Evolutionary conservation across 2,113 vertebrate genomes (phyloP).

Genomic region (Pagrus major): DNA sequence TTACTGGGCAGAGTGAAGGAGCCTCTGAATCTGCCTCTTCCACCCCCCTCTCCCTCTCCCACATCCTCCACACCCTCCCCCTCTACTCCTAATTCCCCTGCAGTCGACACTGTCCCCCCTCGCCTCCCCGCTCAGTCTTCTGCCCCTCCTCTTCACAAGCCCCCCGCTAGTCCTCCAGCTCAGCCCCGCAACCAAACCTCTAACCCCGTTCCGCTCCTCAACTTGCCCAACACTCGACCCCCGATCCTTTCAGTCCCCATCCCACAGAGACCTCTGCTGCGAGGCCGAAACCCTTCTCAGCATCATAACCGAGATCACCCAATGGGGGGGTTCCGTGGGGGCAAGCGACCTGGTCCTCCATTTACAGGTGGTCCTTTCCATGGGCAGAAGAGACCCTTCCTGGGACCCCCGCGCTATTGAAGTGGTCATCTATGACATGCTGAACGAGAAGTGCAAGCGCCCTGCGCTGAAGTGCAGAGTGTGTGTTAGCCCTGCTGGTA

Average conservation of each 20-base stretch:
- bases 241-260: slow-evolving; percentile 81
- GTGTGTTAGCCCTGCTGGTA: slow-evolving; percentile 79
- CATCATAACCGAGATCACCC: slow-evolving; percentile 86
- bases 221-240: slow-evolving; percentile 82
- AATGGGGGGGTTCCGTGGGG: slow-evolving; percentile 82
- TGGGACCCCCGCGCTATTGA: slow-evolving; percentile 96
- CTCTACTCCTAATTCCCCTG: slow-evolving; percentile 75
- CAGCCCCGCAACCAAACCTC: slow-evolving; percentile 65
- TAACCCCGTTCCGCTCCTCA: slow-evolving; percentile 73
- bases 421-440: slow-evolving; percentile 59
- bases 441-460: slow-evolving; percentile 60
- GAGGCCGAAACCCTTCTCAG: slow-evolving; percentile 75
- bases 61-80: slow-evolving; percentile 72
- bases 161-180: slow-evolving; percentile 66
- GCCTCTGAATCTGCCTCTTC: slow-evolving; percentile 71
- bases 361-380: slow-evolving; percentile 89
- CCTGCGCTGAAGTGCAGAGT: slow-evolving; percentile 44
- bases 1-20: slow-evolving; percentile 86
- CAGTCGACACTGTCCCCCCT: slow-evolving; percentile 63
- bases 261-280: slow-evolving; percentile 83
- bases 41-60: slow-evolving; percentile 65
- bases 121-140: slow-evolving; percentile 36
- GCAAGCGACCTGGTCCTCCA: slow-evolving; percentile 88
- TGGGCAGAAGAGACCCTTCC: slow-evolving; percentile 92
- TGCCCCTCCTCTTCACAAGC: slow-evolving; percentile 56